Base-by-base conservation (phyloP, 2,888 invertebrate species). In the Diaprepes abbreviatus region DNA sequence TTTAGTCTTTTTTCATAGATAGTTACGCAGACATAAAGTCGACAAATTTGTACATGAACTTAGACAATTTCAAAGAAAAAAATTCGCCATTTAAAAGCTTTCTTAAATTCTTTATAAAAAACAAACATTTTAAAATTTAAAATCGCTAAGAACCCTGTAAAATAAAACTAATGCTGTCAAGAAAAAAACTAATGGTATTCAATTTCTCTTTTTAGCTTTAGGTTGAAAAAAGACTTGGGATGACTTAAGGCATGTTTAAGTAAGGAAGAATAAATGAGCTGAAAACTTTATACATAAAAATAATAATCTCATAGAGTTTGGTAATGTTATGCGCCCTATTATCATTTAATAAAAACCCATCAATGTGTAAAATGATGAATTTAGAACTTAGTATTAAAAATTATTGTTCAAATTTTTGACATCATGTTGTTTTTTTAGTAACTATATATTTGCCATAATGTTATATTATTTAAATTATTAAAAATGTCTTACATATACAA, bases 301-400 rank as follows among this genome's bases (percentile, higher is more conserved):
- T 75, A 80, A 79, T 79, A 80, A 81, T 79, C 79, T 78, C 76
- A 78, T 82, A 82, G 82, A 79, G 79, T 80, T 79, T 83, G 80
- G 76, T 82, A 79, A 81, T 82, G 82, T 83, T 82, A 82, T 82
- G 81, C 81, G 80, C 79, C 78, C 31, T 66, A 58, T 68, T 80
- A 79, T 79, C 75, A 78, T 78, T 78, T 77, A 77, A 77, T 77
- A 77, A 74, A 77, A 50, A 74, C 35, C 9, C 71, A 68, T 78
- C 71, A 80, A 73, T 76, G 78, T 83, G 81, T 82, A 82, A 81
- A 81, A 81, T 80, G 81, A 62, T 63, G 80, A 77, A 74, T 77
- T 76, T 78, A 79, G 76, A 76, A 75, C 67, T 74, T 79, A 79
- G 77, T 74, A 75, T 76, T 78, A 75, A 75, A 77, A 72, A 64